A percentile compares a stretch with the other conserved stretches of the same genome.
Evolutionary conservation across 2,797 vertebrate species (phyloP).

Genomic region (Pipistrellus pipistrellus): DNA sequence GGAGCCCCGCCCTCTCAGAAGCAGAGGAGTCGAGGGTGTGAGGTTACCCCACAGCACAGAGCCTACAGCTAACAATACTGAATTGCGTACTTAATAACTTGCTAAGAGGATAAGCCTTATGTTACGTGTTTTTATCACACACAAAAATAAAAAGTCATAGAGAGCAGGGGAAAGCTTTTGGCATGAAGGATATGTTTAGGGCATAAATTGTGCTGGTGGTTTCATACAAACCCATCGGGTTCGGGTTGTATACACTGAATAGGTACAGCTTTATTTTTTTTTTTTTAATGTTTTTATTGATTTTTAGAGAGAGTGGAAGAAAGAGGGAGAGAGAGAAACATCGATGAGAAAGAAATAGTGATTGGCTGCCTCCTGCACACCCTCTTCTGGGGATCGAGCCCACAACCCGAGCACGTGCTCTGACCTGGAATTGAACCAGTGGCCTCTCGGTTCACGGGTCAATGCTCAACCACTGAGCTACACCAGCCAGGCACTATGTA

Average conservation of each 20-base stretch:
- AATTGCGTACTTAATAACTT: neutral
- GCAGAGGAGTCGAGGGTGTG: neutral
- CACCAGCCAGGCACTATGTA: neutral
- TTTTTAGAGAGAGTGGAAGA: neutral
- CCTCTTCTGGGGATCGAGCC: neutral
- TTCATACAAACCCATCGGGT: neutral
- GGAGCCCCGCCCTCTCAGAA: neutral
- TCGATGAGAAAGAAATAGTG: neutral
- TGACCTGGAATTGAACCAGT: neutral
- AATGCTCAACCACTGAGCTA: neutral
- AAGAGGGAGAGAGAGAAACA: neutral
- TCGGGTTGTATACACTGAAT: fast-evolving
- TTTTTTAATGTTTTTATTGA: neutral
- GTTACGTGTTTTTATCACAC: neutral
- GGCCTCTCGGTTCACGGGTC: neutral
- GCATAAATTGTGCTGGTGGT: too few relatives aligned
- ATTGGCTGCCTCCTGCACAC: neutral
- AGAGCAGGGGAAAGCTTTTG: neutral
- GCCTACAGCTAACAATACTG: neutral
- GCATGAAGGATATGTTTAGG: neutral
- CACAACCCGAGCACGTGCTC: neutral
- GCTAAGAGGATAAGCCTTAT: neutral
- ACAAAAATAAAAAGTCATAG: neutral
- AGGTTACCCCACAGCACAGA: fast-evolving
- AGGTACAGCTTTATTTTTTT: neutral